These are phyloP conservation scores for Onthophagus sagittarius DNA, from an alignment of 2,888 invertebrate species.

Conservation along the genomic window DNA sequence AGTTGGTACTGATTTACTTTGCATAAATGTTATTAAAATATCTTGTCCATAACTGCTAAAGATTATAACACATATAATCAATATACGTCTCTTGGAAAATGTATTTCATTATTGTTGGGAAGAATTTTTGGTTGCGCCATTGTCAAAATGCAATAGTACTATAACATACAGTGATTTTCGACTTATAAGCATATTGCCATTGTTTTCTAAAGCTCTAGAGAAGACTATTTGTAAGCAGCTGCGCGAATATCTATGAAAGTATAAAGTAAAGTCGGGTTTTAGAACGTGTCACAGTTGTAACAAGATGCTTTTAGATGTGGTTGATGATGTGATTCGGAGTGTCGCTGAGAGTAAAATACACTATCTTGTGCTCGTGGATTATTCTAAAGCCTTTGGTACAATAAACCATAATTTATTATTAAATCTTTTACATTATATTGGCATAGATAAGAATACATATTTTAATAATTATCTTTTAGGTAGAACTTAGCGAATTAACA, in stretches of 20 bases:
- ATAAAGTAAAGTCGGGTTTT: slow-evolving; percentile 16
- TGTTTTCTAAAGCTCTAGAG: slow-evolving; percentile 10
- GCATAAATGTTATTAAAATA: no score
- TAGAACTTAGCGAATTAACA: no score
- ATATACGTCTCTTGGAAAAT: not conserved
- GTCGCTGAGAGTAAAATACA: not conserved
- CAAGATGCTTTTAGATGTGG: not conserved
- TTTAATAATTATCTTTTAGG: no score
- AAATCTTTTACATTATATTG: no score
- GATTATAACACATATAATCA: not conserved
- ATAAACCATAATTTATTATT: no score
- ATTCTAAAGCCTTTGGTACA: no score
- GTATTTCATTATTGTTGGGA: slow-evolving; percentile 4
- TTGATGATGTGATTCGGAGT: not conserved
- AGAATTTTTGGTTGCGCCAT: slow-evolving; percentile 1
- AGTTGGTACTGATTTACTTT: no score
- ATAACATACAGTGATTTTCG: slow-evolving; percentile 1
- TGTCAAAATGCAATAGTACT: slow-evolving; percentile 2
- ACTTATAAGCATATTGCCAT: slow-evolving; percentile 4
- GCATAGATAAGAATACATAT: no score
- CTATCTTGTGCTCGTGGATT: no score
- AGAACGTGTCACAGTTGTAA: slow-evolving; percentile 16
- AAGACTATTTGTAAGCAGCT: slow-evolving; percentile 7
- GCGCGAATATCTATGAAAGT: not conserved
- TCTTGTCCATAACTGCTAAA: not conserved